phyloP scores from a whole-genome alignment of 2,888 invertebrate species.

The Melikaiella ostensackeni region DNA sequence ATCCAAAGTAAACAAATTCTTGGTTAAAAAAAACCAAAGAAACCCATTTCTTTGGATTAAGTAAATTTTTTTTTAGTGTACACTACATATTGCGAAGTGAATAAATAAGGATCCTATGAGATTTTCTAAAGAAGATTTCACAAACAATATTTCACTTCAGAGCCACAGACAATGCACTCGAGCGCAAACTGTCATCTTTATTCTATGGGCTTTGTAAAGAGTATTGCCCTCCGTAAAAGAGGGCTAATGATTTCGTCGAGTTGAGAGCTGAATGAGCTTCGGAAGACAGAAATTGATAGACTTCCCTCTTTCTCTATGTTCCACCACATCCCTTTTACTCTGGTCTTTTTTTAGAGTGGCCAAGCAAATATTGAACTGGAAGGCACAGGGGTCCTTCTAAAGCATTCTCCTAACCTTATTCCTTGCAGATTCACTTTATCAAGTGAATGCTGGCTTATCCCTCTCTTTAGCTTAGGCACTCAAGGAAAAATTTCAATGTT shows the following conservation, averaged over 20 bases:
- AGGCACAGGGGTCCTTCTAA: constrained; percentile 62
- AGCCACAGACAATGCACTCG: constrained; percentile 53
- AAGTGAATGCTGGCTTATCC: not conserved
- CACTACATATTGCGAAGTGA: not conserved
- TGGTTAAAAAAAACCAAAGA: no score
- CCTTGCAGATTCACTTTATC: constrained; percentile 10
- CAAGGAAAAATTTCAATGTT: not conserved
- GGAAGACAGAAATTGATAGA: constrained; percentile 73
- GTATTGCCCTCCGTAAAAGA: constrained; percentile 47
- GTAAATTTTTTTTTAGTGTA: no score
- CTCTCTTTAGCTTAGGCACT: not conserved
- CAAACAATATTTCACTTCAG: constrained; percentile 55
- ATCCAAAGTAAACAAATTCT: no score
- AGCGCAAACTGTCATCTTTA: constrained; percentile 52
- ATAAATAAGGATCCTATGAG: not conserved
- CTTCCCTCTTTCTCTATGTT: constrained; percentile 17
- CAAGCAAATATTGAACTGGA: constrained; percentile 66
- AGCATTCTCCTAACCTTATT: constrained; percentile 48
- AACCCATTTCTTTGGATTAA: no score
- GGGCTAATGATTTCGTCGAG: constrained; percentile 60
- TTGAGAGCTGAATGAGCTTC: constrained; percentile 59
- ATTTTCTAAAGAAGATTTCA: constrained; percentile 49
- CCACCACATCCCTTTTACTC: constrained; percentile 1
- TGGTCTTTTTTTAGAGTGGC: constrained; percentile 48
- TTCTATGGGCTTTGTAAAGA: constrained; percentile 53